phyloP scores from a whole-genome alignment of 2,797 vertebrate species.

The Enteromius trimaculatus region DNA sequence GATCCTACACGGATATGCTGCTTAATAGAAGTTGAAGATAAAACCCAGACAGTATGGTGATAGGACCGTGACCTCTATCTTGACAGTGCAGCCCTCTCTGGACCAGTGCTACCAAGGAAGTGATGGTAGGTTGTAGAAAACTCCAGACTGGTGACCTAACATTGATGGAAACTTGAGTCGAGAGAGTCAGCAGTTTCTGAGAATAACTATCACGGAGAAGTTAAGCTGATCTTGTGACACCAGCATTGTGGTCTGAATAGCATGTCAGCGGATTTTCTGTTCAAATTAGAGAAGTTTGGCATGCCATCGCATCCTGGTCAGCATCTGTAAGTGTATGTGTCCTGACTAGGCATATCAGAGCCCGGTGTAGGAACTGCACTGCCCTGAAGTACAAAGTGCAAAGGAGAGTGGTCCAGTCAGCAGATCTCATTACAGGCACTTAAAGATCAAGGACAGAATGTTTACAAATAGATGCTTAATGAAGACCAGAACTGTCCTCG shows the following conservation, averaged over 20 bases:
- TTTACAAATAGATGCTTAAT: conserved; percentile 17
- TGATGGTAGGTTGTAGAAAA: not conserved
- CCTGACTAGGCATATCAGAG: conserved; percentile 12
- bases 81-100: not conserved
- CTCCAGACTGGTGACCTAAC: not conserved
- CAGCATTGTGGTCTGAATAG: not conserved
- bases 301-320: conserved; percentile 9
- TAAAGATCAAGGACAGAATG: conserved; percentile 21
- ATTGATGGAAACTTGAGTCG: not conserved
- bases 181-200: conserved; percentile 15
- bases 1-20: not conserved
- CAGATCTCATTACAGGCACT: conserved; percentile 11
- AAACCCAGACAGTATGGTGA: not conserved
- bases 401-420: conserved; percentile 18
- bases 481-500: not conserved
- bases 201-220: not conserved
- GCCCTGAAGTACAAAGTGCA: not conserved
- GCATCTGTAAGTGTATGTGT: conserved; percentile 13
- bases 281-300: not conserved
- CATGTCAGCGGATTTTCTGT: not conserved
- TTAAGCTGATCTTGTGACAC: conserved; percentile 4
- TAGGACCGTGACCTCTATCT: not conserved
- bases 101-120: not conserved
- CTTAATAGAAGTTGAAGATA: not conserved
- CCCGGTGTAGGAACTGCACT: conserved; percentile 4